phyloP scores from a whole-genome alignment of 2,888 invertebrate species.

The Drosophila atripex region DNA sequence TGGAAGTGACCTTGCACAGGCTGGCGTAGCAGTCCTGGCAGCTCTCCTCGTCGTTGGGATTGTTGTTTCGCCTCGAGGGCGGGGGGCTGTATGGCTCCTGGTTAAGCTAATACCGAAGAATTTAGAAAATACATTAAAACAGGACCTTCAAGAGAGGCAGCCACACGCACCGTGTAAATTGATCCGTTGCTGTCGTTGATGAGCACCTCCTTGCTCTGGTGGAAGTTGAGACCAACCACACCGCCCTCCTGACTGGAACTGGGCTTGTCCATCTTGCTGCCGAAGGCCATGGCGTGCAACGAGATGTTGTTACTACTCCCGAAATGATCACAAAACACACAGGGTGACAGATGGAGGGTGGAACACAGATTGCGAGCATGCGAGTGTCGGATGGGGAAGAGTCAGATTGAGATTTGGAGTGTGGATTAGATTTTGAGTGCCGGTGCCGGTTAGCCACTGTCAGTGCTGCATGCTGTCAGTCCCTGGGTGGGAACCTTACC shows the following conservation, averaged over 20 bases:
- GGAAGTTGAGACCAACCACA: constrained; percentile 94
- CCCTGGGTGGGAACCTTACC: constrained; percentile 68
- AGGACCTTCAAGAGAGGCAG: background rate
- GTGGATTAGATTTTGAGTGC: constrained; percentile 26
- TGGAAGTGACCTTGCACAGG: constrained; percentile 86
- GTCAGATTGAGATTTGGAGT: constrained; percentile 36
- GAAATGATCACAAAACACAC: constrained; percentile 31
- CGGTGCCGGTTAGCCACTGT: constrained; percentile 33
- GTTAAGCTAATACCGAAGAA: constrained; percentile 67
- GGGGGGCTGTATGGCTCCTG: constrained; percentile 81
- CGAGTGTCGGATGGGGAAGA: constrained; percentile 52
- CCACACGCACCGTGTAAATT: constrained; percentile 82
- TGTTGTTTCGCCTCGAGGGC: constrained; percentile 74
- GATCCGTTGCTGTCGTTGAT: constrained; percentile 90
- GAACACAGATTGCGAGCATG: constrained; percentile 72
- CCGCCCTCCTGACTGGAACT: constrained; percentile 94
- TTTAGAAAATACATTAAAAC: background rate
- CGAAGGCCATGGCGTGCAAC: constrained; percentile 92
- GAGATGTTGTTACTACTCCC: constrained; percentile 89
- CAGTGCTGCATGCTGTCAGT: constrained; percentile 37
- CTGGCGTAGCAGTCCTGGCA: constrained; percentile 80
- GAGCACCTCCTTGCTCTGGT: constrained; percentile 94
- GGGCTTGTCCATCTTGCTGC: constrained; percentile 91
- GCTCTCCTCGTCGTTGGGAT: constrained; percentile 79
- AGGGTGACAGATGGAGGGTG: constrained; percentile 23